A percentile compares a stretch with the other conserved stretches of the same genome.
Evolutionary conservation across 1,140 invertebrate genomes (phyloP).

Genomic region (Drosophila orosa): DNA sequence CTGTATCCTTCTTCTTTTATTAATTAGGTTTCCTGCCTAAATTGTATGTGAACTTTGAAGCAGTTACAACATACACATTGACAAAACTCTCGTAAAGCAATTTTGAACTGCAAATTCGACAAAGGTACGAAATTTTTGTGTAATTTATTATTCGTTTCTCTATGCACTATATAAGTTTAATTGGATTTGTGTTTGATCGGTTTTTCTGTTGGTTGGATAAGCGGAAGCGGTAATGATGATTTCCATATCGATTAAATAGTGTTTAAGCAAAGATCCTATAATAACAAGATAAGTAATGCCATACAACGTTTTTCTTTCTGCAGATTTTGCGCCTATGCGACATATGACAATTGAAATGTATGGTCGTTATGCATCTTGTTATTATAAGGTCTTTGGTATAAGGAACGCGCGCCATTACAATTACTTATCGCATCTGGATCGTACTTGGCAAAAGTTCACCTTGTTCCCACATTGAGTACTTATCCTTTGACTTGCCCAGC

Average conservation of each 20-base stretch:
- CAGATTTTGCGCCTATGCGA: background rate
- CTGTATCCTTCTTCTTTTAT: constrained; percentile 8
- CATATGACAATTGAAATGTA: background rate
- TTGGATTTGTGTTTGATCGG: constrained; percentile 17
- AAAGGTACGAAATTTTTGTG: constrained; percentile 78
- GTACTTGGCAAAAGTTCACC: constrained; percentile 38
- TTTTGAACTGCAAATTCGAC: constrained; percentile 84
- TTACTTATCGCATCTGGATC: constrained; percentile 30
- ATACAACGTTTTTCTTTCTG: background rate
- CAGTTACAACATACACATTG: constrained; percentile 47
- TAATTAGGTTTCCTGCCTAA: constrained; percentile 35
- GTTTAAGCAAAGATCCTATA: constrained; percentile 40
- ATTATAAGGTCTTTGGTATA: constrained; percentile 23
- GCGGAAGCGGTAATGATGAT: constrained; percentile 45
- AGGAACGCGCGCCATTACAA: constrained; percentile 65
- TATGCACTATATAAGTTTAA: constrained; percentile 39
- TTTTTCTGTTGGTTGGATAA: constrained; percentile 33
- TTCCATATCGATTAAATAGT: constrained; percentile 28
- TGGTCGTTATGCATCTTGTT: background rate
- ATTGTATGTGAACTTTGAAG: constrained; percentile 31
- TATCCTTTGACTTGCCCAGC: constrained; percentile 37
- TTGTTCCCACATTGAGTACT: constrained; percentile 48
- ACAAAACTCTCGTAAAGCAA: constrained; percentile 69
- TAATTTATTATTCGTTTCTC: constrained; percentile 43
- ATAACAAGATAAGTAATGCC: background rate